Evolutionary conservation across 1,140 invertebrate species (phyloP).

Genomic region (Augochlora pura): DNA sequence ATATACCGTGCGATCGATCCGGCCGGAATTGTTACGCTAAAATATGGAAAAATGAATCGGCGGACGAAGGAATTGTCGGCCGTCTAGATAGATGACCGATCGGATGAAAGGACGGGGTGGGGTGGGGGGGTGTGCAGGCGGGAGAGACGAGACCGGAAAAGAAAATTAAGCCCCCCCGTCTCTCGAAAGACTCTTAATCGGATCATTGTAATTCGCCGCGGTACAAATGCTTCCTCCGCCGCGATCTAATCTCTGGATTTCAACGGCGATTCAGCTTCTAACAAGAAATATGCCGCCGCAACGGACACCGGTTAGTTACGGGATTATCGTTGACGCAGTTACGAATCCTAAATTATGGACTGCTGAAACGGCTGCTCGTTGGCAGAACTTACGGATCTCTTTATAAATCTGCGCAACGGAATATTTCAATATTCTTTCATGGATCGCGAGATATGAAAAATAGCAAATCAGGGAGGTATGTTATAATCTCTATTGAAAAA

Average conservation of each 20-base stretch:
- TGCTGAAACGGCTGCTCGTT: no score
- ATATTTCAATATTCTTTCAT: no score
- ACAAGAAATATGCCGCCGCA: not conserved
- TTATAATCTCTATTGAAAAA: constrained; percentile 3
- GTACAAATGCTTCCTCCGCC: not conserved
- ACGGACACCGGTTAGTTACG: no score
- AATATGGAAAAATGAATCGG: not conserved
- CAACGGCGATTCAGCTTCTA: constrained; percentile 5
- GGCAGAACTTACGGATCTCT: no score
- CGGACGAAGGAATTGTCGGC: not conserved
- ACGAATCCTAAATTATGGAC: no score
- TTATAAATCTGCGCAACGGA: no score
- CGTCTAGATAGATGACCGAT: not conserved
- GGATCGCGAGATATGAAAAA: no score
- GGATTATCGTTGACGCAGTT: no score
- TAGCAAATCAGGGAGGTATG: no score
- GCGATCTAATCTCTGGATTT: not conserved
- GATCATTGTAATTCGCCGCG: not conserved
- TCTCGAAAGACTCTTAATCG: constrained; percentile 13
- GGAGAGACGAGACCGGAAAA: no score
- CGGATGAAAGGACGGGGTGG: not conserved
- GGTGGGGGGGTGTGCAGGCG: no score
- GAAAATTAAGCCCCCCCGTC: constrained; percentile 3
- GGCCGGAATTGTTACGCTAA: not conserved
- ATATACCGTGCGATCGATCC: not conserved